Percentiles rank a stretch among this genome's conserved stretches.
Evolutionary conservation across 2,113 vertebrate genomes (phyloP).

Genomic region (Carettochelys insculpta): DNA sequence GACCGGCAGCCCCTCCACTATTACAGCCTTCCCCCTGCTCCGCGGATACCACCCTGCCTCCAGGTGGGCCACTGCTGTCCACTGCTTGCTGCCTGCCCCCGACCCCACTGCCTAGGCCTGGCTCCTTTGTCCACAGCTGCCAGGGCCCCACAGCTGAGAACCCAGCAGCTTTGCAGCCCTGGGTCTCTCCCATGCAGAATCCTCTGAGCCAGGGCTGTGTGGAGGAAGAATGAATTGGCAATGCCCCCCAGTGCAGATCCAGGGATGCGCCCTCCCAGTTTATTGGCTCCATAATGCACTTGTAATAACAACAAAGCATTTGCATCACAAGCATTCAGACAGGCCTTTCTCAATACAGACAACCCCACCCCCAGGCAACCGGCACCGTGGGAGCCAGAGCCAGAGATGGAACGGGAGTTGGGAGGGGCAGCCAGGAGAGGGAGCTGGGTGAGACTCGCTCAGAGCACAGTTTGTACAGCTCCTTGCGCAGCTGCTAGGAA

Average conservation of each 20-base stretch:
- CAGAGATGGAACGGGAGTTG: neutral
- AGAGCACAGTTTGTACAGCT: neutral
- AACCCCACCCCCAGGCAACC: neutral
- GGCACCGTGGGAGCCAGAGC: neutral
- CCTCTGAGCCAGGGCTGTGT: fast-evolving
- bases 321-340: neutral
- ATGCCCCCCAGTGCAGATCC: neutral
- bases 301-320: neutral
- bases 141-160: neutral
- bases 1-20: neutral
- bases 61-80: fast-evolving
- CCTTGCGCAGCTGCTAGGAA: neutral
- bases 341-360: neutral
- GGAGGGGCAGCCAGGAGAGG: neutral
- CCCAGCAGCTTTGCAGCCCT: neutral
- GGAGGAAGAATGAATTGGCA: neutral
- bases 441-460: neutral
- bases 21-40: neutral
- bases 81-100: fast-evolving
- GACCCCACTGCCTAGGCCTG: neutral
- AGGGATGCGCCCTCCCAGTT: neutral
- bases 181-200: neutral
- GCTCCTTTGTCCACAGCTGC: neutral
- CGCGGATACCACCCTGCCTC: neutral
- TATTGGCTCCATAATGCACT: neutral